These are phyloP conservation scores for Trypoxylus dichotomus DNA, from an alignment of 1,140 invertebrate genomes.

Conservation along the genomic window DNA sequence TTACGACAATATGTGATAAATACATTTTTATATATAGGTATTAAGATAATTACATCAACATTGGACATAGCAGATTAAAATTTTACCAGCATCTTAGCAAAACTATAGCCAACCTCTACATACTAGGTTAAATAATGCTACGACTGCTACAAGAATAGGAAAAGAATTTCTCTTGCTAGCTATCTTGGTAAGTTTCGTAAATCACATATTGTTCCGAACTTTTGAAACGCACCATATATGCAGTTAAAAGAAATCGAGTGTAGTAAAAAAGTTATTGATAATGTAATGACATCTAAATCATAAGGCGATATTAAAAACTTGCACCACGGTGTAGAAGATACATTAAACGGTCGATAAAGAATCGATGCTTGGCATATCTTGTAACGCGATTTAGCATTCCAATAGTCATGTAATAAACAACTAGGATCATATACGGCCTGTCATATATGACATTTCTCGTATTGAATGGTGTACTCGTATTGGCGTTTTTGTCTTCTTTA, in stretches of 20 bases:
- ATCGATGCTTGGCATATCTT: constrained; percentile 46
- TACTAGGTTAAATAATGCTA: too few relatives aligned
- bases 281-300: constrained; percentile 18
- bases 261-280: neutral
- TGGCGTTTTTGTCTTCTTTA: constrained; percentile 8
- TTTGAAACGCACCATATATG: neutral
- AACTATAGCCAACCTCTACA: too few relatives aligned
- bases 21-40: too few relatives aligned
- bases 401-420: constrained; percentile 46
- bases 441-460: constrained; percentile 36
- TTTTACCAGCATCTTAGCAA: too few relatives aligned
- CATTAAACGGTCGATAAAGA: constrained; percentile 27
- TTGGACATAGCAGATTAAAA: too few relatives aligned
- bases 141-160: too few relatives aligned
- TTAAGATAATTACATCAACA: too few relatives aligned
- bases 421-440: constrained; percentile 34
- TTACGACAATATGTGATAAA: too few relatives aligned
- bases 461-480: constrained; percentile 2
- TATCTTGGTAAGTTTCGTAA: too few relatives aligned
- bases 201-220: neutral
- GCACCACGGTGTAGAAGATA: constrained; percentile 9
- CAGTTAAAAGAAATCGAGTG: neutral
- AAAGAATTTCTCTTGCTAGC: too few relatives aligned
- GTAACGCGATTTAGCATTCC: constrained; percentile 44
- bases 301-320: constrained; percentile 24